Evolutionary conservation across 2,888 invertebrate species (phyloP).

Genomic region (Calliphora vomitoria): DNA sequence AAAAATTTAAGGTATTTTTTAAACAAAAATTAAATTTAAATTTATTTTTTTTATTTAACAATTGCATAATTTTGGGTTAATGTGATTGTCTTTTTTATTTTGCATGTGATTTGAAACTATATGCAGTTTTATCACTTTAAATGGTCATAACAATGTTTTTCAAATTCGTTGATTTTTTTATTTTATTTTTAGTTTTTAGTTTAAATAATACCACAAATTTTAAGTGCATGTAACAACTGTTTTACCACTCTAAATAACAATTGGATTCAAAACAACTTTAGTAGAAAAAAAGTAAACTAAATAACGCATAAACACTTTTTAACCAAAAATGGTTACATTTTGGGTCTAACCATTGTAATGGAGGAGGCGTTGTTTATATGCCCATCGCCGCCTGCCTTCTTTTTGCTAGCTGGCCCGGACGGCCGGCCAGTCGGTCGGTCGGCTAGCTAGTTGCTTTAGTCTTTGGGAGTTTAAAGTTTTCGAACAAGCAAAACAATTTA

Average conservation of each 20-base stretch:
- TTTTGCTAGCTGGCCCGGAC: background rate
- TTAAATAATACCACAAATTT: slow-evolving; percentile 62
- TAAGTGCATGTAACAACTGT: slow-evolving; percentile 73
- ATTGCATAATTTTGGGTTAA: slow-evolving; percentile 55
- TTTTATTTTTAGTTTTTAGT: slow-evolving; percentile 22
- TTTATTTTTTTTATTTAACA: slow-evolving; percentile 18
- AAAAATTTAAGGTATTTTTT: slow-evolving; percentile 24
- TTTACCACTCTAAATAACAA: slow-evolving; percentile 74
- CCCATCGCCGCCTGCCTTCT: slow-evolving; percentile 63
- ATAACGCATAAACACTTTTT: slow-evolving; percentile 63
- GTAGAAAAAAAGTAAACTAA: slow-evolving; percentile 4
- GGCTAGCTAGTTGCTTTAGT: background rate
- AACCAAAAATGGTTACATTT: slow-evolving; percentile 54
- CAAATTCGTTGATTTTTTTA: background rate
- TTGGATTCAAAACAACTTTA: slow-evolving; percentile 34
- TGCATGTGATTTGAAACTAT: slow-evolving; percentile 47
- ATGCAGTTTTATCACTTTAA: slow-evolving; percentile 60
- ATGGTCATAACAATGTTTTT: slow-evolving; percentile 58
- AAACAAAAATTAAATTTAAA: slow-evolving; percentile 9
- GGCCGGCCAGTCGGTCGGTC: background rate
- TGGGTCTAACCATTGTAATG: slow-evolving; percentile 43
- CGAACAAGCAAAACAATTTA: slow-evolving; percentile 19
- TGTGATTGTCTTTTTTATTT: slow-evolving; percentile 38
- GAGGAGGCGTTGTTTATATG: slow-evolving; percentile 70
- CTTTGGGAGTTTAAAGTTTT: background rate